Base-by-base conservation (phyloP, 2,113 vertebrate species). In the Chloebia gouldiae region DNA sequence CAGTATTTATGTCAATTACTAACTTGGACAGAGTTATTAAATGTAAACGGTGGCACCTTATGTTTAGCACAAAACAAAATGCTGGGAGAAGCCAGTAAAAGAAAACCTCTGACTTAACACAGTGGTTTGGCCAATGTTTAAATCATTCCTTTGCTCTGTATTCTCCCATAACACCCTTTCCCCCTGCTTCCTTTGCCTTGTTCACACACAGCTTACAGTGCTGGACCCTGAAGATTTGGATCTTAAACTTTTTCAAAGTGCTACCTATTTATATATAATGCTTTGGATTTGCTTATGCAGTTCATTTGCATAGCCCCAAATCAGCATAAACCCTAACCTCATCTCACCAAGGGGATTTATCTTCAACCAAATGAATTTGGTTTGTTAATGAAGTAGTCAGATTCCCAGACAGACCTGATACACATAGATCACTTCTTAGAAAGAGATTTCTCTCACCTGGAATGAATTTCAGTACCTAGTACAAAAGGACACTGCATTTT, bases 291-390 rank as follows among this genome's bases (percentile, higher is more conserved):
- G 93, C 81, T 93, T 95, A 89, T 81, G 85, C 0, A 9, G 68
- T 71, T 92, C 53, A 91, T 97, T 97, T 96, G 79, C 61, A 3
- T 92, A 95, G 91, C 64, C 78, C 50, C 86, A 96, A 81, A 96
- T 95, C 88, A 96, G 70, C 94, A 95, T 97, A 96, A 96, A 87
- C 9, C 61, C 42, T 92, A 96, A 92, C 92, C 75, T 92, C 84
- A 93, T 94, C 59, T 96, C 40, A 91, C 68, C 39, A 69, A 64
- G 93, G 96, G 96, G 92, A 94, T 97, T 96, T 96, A 96, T 91
- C 93, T 83, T 59, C 70, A 95, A 93, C 53, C 70, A 93, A 53
- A 54, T 0, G 1, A 85, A 95, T 97, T 96, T 97, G 93, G 30
- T 90, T 97, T 97, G 91, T 73, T 95, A 96, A 97, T 95, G 73